phyloP scores from a whole-genome alignment of 2,113 vertebrate species.

The Orycteropus afer region DNA sequence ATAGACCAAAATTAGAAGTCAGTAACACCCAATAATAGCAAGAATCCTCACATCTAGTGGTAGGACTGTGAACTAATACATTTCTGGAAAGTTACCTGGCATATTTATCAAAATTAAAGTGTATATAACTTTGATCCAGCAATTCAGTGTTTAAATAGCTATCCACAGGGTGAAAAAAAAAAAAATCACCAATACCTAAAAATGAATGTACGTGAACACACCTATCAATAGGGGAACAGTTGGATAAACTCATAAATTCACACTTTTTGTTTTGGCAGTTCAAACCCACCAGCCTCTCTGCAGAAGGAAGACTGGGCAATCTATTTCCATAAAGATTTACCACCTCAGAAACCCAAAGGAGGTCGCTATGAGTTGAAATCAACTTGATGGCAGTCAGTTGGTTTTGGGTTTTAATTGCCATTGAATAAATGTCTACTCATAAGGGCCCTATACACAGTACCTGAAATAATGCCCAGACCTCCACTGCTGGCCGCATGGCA shows the following conservation, averaged over 20 bases:
- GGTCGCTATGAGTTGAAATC: no score
- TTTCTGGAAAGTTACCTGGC: neutral
- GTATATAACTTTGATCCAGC: neutral
- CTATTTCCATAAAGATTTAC: no score
- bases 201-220: neutral
- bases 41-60: neutral
- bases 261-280: neutral
- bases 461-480: no score
- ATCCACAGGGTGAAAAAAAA: neutral
- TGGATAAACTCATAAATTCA: neutral
- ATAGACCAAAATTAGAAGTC: neutral
- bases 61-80: neutral
- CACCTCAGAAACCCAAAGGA: no score
- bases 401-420: no score
- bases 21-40: neutral
- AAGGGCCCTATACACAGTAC: no score
- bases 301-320: no score
- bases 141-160: neutral
- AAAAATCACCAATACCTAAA: neutral
- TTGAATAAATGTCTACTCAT: no score
- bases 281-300: no score
- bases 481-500: no score
- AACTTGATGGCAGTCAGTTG: no score
- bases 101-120: neutral
- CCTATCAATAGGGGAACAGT: neutral